Conservation (phyloP, 2,888 invertebrate genomes). For the Aphrophora alni region DNA sequence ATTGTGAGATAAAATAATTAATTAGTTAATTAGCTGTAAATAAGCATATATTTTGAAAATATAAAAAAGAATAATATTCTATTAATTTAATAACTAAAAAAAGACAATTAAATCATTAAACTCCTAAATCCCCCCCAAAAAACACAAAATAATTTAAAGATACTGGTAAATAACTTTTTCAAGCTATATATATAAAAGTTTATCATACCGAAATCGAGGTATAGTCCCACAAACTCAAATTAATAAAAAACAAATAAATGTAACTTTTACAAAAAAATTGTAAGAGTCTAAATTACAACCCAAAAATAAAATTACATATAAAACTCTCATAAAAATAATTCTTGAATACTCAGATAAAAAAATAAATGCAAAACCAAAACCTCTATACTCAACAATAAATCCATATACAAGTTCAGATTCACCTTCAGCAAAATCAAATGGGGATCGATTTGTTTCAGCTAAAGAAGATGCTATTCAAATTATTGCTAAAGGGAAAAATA, state of each 20-base stretch:
- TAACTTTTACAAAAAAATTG: neutral
- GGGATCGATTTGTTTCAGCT: constrained; percentile 75
- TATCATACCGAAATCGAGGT: neutral
- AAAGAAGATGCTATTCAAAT: constrained; percentile 58
- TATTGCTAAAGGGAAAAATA: no score
- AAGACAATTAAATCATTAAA: neutral
- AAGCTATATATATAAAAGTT: neutral
- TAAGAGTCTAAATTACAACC: no score
- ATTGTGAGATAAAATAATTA: neutral
- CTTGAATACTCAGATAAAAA: neutral
- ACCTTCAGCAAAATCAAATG: constrained; percentile 81
- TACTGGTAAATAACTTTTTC: neutral
- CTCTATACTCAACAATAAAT: constrained; percentile 79
- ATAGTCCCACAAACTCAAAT: neutral
- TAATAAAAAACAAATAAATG: neutral
- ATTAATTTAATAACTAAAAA: no score
- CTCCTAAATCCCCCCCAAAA: neutral
- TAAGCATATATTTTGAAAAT: no score
- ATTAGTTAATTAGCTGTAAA: neutral
- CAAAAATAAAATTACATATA: no score
- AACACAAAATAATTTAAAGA: neutral
- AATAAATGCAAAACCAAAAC: constrained; percentile 66
- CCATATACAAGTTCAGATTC: constrained; percentile 81
- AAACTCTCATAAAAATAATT: no score
- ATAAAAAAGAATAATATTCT: neutral